A percentile compares a stretch with the other conserved stretches of the same genome.
Conservation (phyloP, 2,888 invertebrate genomes). For the Amiota communis region DNA sequence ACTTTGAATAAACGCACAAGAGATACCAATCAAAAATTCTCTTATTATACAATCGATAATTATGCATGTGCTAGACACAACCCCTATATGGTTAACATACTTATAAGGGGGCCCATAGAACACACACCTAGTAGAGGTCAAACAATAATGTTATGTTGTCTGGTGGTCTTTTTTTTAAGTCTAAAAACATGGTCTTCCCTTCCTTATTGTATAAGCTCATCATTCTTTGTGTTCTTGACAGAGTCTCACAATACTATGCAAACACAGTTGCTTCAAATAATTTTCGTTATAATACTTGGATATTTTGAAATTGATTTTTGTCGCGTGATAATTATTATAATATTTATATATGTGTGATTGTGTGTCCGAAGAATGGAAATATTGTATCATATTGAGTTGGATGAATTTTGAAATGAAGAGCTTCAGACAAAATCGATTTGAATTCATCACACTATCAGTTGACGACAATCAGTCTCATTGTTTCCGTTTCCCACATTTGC, state of each 20-base stretch:
- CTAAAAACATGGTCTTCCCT: too few species aligned
- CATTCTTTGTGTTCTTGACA: not conserved
- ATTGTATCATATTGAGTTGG: too few species aligned
- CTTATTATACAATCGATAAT: constrained; percentile 10
- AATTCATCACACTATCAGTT: constrained; percentile 44
- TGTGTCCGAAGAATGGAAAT: too few species aligned
- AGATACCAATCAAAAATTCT: constrained; percentile 21
- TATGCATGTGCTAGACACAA: constrained; percentile 9
- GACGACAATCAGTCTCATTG: constrained; percentile 71
- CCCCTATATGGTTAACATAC: not conserved
- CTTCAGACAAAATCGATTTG: too few species aligned
- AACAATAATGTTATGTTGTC: too few species aligned
- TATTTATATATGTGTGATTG: too few species aligned
- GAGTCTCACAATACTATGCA: not conserved
- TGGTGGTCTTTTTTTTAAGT: too few species aligned
- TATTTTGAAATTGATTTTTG: constrained; percentile 47
- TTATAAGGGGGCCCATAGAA: not conserved
- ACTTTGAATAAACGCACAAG: not conserved
- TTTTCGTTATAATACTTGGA: not conserved
- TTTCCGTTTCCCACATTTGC: constrained; percentile 63
- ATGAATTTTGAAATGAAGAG: too few species aligned
- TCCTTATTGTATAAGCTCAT: not conserved
- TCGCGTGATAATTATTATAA: constrained; percentile 57
- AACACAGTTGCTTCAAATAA: constrained; percentile 14
- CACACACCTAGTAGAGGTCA: not conserved